Evolutionary conservation across 2,113 vertebrate genomes (phyloP).

Genomic region (Aphelocoma coerulescens): DNA sequence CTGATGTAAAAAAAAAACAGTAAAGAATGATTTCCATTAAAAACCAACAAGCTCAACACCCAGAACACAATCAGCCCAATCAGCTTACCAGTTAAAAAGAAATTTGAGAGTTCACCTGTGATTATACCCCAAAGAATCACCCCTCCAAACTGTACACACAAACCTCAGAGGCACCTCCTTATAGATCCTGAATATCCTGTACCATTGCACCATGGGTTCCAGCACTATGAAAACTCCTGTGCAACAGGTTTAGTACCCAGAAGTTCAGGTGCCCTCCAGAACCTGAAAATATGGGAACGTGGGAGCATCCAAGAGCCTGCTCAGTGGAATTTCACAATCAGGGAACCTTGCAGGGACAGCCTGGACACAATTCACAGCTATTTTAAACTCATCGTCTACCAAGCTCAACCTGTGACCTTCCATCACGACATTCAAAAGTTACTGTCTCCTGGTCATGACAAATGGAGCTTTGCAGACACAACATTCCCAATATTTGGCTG

Average conservation of each 20-base stretch:
- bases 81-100: background rate
- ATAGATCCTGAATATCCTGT: background rate
- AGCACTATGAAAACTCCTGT: background rate
- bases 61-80: background rate
- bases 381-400: background rate
- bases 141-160: background rate
- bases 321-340: background rate
- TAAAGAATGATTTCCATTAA: background rate
- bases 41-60: background rate
- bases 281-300: fast-evolving
- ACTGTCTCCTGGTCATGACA: background rate
- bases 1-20: background rate
- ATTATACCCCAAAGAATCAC: background rate
- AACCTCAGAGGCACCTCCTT: background rate
- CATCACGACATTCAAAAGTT: background rate
- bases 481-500: background rate
- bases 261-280: background rate
- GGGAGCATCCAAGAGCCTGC: background rate
- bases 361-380: background rate
- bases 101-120: background rate
- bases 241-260: background rate
- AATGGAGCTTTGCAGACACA: background rate
- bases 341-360: background rate
- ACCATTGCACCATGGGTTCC: background rate
- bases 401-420: background rate